phyloP scores from a whole-genome alignment of 1,140 invertebrate species.

The Tetramorium simillimum region DNA sequence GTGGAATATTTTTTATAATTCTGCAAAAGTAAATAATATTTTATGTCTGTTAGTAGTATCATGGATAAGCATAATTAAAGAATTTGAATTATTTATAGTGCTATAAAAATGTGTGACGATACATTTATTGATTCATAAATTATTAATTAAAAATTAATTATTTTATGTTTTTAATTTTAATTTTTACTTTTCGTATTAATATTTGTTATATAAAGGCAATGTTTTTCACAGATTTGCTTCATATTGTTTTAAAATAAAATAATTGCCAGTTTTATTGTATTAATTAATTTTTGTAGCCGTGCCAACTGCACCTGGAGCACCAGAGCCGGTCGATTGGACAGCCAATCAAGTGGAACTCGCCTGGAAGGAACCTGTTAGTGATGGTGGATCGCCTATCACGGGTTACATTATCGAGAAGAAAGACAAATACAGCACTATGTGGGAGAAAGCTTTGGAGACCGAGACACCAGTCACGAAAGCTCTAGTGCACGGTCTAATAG shows the following conservation, averaged over 20 bases:
- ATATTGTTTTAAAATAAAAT: background rate
- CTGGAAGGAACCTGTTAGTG: constrained; percentile 92
- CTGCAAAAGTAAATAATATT: background rate
- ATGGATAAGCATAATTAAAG: background rate
- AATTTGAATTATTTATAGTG: background rate
- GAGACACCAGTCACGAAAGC: constrained; percentile 90
- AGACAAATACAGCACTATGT: constrained; percentile 97
- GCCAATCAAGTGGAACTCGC: constrained; percentile 95
- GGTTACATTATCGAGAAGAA: constrained; percentile 99
- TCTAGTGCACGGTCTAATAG: constrained; percentile 94
- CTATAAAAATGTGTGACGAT: background rate
- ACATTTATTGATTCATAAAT: background rate
- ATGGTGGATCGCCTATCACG: constrained; percentile 96
- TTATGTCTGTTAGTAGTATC: background rate
- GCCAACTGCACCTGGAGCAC: constrained; percentile 93
- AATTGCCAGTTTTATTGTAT: background rate
- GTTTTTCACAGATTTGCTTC: background rate
- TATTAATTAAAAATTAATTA: background rate
- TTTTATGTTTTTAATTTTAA: too few species aligned
- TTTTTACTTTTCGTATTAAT: too few species aligned
- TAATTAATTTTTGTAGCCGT: constrained; percentile 85
- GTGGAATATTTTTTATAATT: constrained; percentile 74
- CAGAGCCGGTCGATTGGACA: constrained; percentile 96
- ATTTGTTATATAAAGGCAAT: background rate
- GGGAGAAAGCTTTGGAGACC: constrained; percentile 96